A percentile compares a stretch with the other conserved stretches of the same genome.
Evolutionary conservation across 2,113 vertebrate genomes (phyloP).

Genomic region (Ochotona curzoniae): DNA sequence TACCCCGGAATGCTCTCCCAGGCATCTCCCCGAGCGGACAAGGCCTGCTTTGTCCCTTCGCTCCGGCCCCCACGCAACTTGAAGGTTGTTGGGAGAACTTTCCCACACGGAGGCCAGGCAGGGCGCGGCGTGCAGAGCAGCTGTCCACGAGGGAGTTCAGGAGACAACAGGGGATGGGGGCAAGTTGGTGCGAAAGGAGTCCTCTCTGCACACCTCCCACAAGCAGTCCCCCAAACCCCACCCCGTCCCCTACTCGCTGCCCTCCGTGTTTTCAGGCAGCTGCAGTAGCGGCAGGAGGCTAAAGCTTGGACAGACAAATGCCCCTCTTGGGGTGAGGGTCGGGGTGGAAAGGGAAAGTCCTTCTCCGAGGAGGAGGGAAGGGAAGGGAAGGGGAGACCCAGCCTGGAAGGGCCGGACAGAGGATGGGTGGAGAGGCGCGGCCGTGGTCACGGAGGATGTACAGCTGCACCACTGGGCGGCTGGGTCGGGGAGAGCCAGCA

Average conservation of each 20-base stretch:
- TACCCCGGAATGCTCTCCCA: background rate
- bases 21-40: slow-evolving; percentile 60
- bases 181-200: too few species aligned
- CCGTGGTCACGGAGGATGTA: background rate
- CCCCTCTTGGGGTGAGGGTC: background rate
- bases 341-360: background rate
- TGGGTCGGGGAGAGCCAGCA: background rate
- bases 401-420: background rate
- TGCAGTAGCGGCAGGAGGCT: background rate
- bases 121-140: background rate
- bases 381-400: background rate
- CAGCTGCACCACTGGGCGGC: background rate
- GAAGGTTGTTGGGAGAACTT: background rate
- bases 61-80: background rate
- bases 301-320: background rate
- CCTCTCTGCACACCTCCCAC: background rate
- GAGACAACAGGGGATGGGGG: fast-evolving
- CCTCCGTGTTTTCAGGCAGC: background rate
- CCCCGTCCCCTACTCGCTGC: too few species aligned
- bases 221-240: too few species aligned
- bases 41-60: slow-evolving; percentile 64
- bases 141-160: background rate
- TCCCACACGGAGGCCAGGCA: background rate
- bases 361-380: background rate
- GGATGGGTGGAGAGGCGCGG: background rate